Evolutionary conservation across 2,888 invertebrate species (phyloP).

Genomic region (Ceriagrion tenellum): DNA sequence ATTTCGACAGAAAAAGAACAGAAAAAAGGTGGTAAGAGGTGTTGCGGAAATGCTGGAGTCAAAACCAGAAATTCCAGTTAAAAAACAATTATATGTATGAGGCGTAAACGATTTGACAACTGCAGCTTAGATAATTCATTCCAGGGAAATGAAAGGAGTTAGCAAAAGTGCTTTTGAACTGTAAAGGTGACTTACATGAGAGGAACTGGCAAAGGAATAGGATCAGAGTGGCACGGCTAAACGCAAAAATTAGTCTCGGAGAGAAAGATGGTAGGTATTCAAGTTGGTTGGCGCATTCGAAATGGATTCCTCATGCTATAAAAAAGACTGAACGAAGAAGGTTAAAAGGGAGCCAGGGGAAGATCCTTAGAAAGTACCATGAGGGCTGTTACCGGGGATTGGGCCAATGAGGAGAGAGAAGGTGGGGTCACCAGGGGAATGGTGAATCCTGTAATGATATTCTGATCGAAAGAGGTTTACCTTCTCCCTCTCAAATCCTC

Average conservation of each 20-base stretch:
- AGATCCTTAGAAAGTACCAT: constrained; percentile 36
- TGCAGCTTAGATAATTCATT: background rate
- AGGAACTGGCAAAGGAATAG: background rate
- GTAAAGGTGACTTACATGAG: background rate
- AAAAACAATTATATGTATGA: no score
- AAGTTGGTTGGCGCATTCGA: background rate
- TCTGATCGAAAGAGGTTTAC: constrained; percentile 54
- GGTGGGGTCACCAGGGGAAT: background rate
- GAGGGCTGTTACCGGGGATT: constrained; percentile 53
- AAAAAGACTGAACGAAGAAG: constrained; percentile 5
- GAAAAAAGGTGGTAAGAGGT: background rate
- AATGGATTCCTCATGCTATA: background rate
- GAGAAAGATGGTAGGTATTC: background rate
- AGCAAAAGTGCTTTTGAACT: background rate
- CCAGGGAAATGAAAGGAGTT: background rate
- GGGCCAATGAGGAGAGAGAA: constrained; percentile 31
- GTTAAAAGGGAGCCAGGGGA: constrained; percentile 17
- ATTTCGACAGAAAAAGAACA: background rate
- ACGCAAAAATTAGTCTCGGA: background rate
- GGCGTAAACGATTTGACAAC: background rate
- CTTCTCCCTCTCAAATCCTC: background rate
- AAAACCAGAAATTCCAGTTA: constrained; percentile 12
- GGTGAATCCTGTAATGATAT: constrained; percentile 56
- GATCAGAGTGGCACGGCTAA: background rate
- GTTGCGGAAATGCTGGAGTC: no score